A percentile compares a stretch with the other conserved stretches of the same genome.
phyloP scores from a whole-genome alignment of 2,888 invertebrate species.

The Himalopsyche kuldschensis region DNA sequence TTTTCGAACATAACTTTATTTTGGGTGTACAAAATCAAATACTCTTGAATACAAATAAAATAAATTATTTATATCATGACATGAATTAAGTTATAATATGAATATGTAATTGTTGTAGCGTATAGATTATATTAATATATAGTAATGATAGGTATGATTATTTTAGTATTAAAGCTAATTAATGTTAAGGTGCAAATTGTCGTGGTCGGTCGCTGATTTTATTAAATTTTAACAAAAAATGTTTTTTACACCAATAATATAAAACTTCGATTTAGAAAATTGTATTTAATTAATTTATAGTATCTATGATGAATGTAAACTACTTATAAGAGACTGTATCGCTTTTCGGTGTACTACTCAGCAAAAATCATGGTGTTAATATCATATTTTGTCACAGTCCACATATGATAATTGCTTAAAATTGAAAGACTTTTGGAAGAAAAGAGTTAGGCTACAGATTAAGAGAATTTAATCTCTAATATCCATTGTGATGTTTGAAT shows the following conservation, averaged over 20 bases:
- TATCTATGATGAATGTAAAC: neutral
- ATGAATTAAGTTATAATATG: neutral
- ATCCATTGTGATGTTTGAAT: too few species aligned
- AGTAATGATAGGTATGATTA: neutral
- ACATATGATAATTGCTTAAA: too few species aligned
- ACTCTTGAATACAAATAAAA: neutral
- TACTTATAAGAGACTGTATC: neutral
- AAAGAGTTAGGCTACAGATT: too few species aligned
- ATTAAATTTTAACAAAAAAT: conserved; percentile 1
- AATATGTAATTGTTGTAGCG: neutral
- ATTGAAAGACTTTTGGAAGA: too few species aligned
- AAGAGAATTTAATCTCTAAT: too few species aligned
- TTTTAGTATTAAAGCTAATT: neutral
- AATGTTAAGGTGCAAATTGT: neutral
- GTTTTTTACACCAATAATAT: neutral
- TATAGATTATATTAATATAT: neutral
- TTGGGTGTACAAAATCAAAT: neutral
- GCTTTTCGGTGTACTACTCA: neutral
- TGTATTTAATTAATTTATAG: conserved; percentile 1
- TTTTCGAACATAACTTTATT: neutral
- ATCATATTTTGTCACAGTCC: too few species aligned
- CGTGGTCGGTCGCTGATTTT: conserved; percentile 1
- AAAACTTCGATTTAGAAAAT: neutral
- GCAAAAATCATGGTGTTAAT: neutral
- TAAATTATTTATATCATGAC: neutral